Evolutionary conservation across 2,888 invertebrate species (phyloP).

Genomic region (Aspidapion aeneum): DNA sequence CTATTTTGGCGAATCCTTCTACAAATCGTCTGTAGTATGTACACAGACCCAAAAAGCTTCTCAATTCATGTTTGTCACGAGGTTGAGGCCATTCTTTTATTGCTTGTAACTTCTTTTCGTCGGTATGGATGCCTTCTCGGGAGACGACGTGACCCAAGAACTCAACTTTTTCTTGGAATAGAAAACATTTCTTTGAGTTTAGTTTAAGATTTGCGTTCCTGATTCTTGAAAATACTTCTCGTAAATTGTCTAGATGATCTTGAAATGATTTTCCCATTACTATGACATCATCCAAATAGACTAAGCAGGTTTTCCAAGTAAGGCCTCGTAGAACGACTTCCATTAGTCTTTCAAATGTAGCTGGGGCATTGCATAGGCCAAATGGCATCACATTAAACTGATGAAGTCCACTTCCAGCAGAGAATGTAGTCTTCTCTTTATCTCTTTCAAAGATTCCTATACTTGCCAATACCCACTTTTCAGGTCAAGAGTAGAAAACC

Average conservation of each 20-base stretch:
- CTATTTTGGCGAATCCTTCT: slow-evolving; percentile 17
- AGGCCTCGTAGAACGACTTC: slow-evolving; percentile 25
- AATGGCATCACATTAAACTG: too few relatives aligned
- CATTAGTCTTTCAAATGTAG: slow-evolving; percentile 31
- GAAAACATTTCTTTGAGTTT: slow-evolving; percentile 13
- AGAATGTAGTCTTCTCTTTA: too few relatives aligned
- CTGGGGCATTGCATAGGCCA: slow-evolving; percentile 29
- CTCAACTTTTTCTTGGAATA: slow-evolving; percentile 3
- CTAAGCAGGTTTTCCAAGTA: slow-evolving; percentile 20
- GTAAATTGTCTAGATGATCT: too few relatives aligned
- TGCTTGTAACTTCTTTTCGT: background rate
- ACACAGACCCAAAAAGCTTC: slow-evolving; percentile 16
- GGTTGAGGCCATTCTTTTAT: slow-evolving; percentile 24
- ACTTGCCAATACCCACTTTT: too few relatives aligned
- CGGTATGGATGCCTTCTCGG: background rate
- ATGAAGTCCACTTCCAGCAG: too few relatives aligned
- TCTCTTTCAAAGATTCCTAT: too few relatives aligned
- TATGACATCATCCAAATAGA: slow-evolving; percentile 23
- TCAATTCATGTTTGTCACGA: slow-evolving; percentile 18
- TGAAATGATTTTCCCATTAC: slow-evolving; percentile 20
- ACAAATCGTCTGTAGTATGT: slow-evolving; percentile 25
- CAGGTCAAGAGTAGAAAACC: background rate
- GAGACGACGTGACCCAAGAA: background rate
- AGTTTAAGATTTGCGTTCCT: background rate
- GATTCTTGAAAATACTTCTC: too few relatives aligned